Evolutionary conservation across 2,888 invertebrate species (phyloP), one percentile per base, ranked within the genome.

Genomic region (Lypha dubia): DNA sequence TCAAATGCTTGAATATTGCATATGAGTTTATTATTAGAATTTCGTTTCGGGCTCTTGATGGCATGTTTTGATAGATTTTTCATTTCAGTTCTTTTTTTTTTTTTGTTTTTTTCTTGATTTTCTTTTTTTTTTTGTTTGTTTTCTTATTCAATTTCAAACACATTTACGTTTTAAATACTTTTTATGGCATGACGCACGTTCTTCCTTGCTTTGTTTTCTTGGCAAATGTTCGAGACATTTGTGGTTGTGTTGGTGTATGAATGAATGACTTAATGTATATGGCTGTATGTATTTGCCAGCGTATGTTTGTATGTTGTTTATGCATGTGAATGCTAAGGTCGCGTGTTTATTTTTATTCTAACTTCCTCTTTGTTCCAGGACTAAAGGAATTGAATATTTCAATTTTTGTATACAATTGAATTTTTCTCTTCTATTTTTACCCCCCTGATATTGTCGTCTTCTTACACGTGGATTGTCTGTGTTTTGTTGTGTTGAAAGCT

Each of bases 1-100:
- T 68, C 35, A 80, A 80, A 65, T 84, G 71, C 15, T 41, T 58
- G 3, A 70, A 46, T 17, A 73, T 79, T 85, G 79, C 58, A 84
- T 80, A 84, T 68, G 63, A 58, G 63, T 70, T 63, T 63, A n/a
- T 71, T 56, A 49, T 79, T 58, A 35, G 46, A 65, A 53, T 65
- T 71, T 74, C 35, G n/a, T n/a, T 73, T 75, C 76, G n/a, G 67
- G 65, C 56, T 79, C 60, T 83, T 63, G 83, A 79, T 79, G 83
- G 71, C 79, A 85, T 79, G 82, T 83, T 83, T 67, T 85, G 79
- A 79, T 85, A 83, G 79, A 83, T 85, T 82, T 82, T 82, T 51
- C 41, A 11, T 68, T 68, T 68, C 5, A 35, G 35, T 58, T 17
- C 6, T 62, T 56, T 41, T 63, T 73, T 28, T 3, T n/a, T 67